phyloP scores from a whole-genome alignment of 2,113 vertebrate genomes.

The Amia ocellicauda region DNA sequence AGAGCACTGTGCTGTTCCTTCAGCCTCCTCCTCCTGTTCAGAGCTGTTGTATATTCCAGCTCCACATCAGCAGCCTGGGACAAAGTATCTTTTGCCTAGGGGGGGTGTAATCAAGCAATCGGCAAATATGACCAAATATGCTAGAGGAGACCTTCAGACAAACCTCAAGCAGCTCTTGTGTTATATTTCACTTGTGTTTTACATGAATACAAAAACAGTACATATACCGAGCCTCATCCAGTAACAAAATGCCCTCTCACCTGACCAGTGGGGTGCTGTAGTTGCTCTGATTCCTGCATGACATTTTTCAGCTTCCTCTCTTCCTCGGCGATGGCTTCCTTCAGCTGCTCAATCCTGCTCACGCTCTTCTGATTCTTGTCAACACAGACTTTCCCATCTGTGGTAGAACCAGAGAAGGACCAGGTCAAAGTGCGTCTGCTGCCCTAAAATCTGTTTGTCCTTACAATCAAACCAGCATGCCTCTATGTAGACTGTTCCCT shows the following conservation, averaged over 20 bases:
- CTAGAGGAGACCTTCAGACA: too few relatives aligned
- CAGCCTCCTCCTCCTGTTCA: conserved; percentile 59
- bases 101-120: conserved; percentile 5
- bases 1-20: conserved; percentile 62
- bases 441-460: too few relatives aligned
- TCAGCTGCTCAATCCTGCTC: conserved; percentile 54
- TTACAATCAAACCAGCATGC: too few relatives aligned
- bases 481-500: too few relatives aligned
- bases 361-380: conserved; percentile 56
- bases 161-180: too few relatives aligned
- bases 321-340: conserved; percentile 51
- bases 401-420: conserved; percentile 15
- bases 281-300: conserved; percentile 33
- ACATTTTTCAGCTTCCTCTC: conserved; percentile 25
- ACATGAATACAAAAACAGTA: too few relatives aligned
- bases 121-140: too few relatives aligned
- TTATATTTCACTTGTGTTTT: too few relatives aligned
- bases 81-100: conserved; percentile 35
- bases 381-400: conserved; percentile 53
- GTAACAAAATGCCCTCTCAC: too few relatives aligned
- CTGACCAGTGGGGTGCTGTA: conserved; percentile 14
- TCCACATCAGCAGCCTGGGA: conserved; percentile 48
- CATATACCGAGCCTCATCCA: too few relatives aligned
- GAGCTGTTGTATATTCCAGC: conserved; percentile 54
- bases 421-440: too few relatives aligned